A percentile compares a stretch with the other conserved stretches of the same genome.
phyloP scores from a whole-genome alignment of 2,888 invertebrate species.

The Rhagium mordax region DNA sequence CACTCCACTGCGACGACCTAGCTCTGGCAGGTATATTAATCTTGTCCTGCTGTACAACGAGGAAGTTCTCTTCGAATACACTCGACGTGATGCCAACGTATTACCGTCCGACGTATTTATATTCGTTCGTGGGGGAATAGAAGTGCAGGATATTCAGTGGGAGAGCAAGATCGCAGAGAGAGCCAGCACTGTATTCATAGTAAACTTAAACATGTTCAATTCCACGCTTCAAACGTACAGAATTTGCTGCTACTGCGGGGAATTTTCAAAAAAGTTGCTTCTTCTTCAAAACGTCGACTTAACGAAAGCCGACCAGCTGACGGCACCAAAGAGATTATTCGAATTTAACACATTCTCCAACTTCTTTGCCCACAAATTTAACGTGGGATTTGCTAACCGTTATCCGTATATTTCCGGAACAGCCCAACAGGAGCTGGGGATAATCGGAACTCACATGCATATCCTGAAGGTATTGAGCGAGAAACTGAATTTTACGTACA shows the following conservation, averaged over 20 bases:
- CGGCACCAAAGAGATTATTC: background rate
- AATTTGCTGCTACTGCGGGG: background rate
- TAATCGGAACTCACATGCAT: background rate
- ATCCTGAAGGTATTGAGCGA: background rate
- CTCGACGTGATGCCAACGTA: background rate
- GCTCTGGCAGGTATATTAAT: background rate
- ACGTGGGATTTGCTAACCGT: background rate
- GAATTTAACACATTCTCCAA: background rate
- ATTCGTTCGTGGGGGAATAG: no score
- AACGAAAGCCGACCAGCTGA: background rate
- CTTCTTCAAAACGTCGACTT: background rate
- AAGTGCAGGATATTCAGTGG: background rate
- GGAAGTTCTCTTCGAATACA: background rate
- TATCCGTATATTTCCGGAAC: background rate
- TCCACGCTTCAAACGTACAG: background rate
- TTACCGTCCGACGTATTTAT: background rate
- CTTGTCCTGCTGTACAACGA: background rate
- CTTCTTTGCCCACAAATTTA: background rate
- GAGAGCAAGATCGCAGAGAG: background rate
- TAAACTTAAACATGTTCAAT: background rate
- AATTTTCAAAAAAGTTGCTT: background rate
- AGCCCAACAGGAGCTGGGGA: background rate
- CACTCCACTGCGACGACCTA: background rate
- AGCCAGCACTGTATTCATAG: background rate
- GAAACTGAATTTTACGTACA: slow-evolving; percentile 8